Conservation (phyloP, 2,888 invertebrate genomes). For the Aphidius colemani region DNA sequence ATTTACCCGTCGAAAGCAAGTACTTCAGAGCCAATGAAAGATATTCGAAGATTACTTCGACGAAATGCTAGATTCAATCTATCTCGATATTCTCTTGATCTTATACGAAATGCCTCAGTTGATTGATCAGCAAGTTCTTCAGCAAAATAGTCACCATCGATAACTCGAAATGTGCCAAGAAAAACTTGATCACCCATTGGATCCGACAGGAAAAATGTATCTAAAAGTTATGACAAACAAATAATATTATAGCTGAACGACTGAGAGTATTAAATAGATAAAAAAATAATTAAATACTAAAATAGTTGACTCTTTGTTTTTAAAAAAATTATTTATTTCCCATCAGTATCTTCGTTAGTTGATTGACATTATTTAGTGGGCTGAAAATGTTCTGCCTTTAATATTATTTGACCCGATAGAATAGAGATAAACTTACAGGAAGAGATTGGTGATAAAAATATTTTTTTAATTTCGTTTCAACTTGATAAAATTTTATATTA, state of each 20-base stretch:
- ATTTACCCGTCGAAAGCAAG: constrained; percentile 83
- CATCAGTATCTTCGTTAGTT: too few relatives aligned
- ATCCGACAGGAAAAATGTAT: constrained; percentile 74
- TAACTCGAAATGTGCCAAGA: constrained; percentile 78
- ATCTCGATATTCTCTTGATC: constrained; percentile 76
- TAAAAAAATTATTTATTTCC: too few relatives aligned
- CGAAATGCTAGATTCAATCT: constrained; percentile 76
- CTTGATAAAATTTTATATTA: too few relatives aligned
- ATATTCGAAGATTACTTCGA: constrained; percentile 74
- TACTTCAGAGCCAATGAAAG: constrained; percentile 80
- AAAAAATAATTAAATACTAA: too few relatives aligned
- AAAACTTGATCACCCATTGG: constrained; percentile 81
- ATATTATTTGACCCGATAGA: too few relatives aligned
- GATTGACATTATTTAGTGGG: too few relatives aligned
- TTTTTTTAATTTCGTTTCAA: too few relatives aligned
- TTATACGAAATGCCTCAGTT: constrained; percentile 72
- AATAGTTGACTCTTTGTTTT: too few relatives aligned
- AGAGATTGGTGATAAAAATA: too few relatives aligned
- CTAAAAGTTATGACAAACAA: constrained; percentile 61
- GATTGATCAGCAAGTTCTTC: constrained; percentile 71
- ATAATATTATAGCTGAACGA: neutral
- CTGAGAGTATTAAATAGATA: too few relatives aligned
- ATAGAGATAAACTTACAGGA: too few relatives aligned
- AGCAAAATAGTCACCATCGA: constrained; percentile 72
- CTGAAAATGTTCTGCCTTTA: too few relatives aligned